A percentile compares a stretch with the other conserved stretches of the same genome.
phyloP scores from a whole-genome alignment of 2,113 vertebrate genomes.

The Apteryx owenii region DNA sequence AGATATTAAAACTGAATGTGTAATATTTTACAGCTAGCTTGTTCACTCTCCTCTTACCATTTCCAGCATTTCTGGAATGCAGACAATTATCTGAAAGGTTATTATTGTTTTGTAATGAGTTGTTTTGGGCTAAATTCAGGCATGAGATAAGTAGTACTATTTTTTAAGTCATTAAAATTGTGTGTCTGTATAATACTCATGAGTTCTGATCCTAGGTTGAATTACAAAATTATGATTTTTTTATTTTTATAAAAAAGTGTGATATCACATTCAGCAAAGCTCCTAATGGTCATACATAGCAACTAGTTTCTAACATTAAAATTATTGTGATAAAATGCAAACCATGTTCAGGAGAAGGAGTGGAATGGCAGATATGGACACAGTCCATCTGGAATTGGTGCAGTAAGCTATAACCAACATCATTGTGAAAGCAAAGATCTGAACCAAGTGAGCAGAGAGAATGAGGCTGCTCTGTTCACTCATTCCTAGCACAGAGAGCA shows the following conservation, averaged over 20 bases:
- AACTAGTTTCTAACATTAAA: background rate
- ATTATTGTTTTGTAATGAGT: background rate
- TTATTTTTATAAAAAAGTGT: background rate
- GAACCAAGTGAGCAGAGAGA: background rate
- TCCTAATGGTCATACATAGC: background rate
- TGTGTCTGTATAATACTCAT: background rate
- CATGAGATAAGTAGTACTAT: background rate
- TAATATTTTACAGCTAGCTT: background rate
- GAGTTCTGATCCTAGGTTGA: background rate
- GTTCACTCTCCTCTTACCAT: background rate
- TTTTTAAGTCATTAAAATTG: background rate
- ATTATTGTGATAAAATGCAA: background rate
- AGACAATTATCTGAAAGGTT: background rate
- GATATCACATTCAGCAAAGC: background rate
- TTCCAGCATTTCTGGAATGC: background rate
- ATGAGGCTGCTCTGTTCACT: background rate
- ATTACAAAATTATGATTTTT: background rate
- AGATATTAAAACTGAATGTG: background rate
- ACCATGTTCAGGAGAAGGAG: background rate
- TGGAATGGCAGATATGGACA: background rate
- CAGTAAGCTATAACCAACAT: background rate
- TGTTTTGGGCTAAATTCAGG: background rate
- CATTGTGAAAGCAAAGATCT: background rate
- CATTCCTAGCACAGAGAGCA: accelerated
- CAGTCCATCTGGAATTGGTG: background rate